These are phyloP conservation scores for Thinocorus orbignyianus DNA, from an alignment of 2,113 vertebrate species.

Conservation along the genomic window DNA sequence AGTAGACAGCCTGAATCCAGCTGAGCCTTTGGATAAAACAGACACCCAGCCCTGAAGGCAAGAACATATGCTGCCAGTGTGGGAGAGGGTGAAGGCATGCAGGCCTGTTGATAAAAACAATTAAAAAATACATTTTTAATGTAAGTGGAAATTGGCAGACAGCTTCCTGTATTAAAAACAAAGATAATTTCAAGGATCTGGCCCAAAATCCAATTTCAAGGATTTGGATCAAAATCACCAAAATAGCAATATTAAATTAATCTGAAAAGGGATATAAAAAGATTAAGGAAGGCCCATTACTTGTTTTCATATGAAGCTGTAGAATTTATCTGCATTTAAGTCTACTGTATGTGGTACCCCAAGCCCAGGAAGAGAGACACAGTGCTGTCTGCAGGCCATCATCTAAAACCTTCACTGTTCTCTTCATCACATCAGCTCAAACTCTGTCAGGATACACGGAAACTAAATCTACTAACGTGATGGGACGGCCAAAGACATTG, in stretches of 20 bases:
- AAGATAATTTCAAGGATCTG: not conserved
- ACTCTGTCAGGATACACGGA: not conserved
- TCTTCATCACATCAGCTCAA: not conserved
- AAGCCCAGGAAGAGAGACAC: not conserved
- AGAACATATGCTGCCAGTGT: not conserved
- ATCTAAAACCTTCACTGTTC: not conserved
- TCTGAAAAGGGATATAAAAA: not conserved
- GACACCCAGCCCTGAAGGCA: not conserved
- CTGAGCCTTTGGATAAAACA: not conserved
- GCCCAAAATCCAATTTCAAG: not conserved
- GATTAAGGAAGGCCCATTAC: not conserved
- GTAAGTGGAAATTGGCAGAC: not conserved
- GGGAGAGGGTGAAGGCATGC: not conserved
- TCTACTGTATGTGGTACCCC: not conserved
- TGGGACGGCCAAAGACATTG: slow-evolving; percentile 78
- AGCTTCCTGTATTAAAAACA: not conserved
- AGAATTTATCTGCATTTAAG: not conserved
- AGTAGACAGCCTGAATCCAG: not conserved
- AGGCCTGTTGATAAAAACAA: not conserved
- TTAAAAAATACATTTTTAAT: not conserved
- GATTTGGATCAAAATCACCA: not conserved
- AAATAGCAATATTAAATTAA: not conserved
- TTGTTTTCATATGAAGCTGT: not conserved
- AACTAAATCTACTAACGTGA: slow-evolving; percentile 72
- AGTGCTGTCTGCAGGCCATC: not conserved